Base-by-base conservation (phyloP, 2,113 vertebrate genomes). In the Anthoscopus minutus region DNA sequence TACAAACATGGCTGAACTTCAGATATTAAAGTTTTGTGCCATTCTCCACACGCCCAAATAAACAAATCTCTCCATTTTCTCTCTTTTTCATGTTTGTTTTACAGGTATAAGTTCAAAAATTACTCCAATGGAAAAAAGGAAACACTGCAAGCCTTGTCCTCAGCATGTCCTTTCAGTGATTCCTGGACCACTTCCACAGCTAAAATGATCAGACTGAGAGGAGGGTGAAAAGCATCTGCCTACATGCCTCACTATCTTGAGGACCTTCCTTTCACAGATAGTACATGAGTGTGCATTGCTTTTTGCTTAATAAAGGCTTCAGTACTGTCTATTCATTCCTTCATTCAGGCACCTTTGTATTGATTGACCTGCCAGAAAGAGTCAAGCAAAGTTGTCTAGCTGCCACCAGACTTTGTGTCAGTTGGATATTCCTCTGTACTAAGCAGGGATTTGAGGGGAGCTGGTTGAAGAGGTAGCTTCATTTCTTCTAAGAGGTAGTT, bases 91-190 rank as follows among this genome's bases (percentile, higher is more conserved):
- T 93, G 35, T 92, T 44, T 92, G 23, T 92, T 74, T 93, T 94
- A 65, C 84, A 97, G 94, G 40, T 65, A 1, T 0, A 10, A 3
- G 15, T 50, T 51, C 16, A 19, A 93, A 66, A 73, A 44, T 4
- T 0, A 8, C 3, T 22, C 8, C 1, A 0, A 1, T 2, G 19
- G 6, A 69, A 44, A 53, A 2, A 33, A 76, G 4, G 51, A 96
- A 50, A 30, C 2, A 21, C 47, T 96, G 96, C 91, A 96, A 31
- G 27, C 66, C 40, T 70, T 96, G 91, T 40, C 7, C 3, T 56
- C 42, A 0, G 2, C 2, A 0, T n/a, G 8, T 0, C 5, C 2
- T 1, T 14, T 11, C 0, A 1, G 0, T 22, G 4, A 2, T 7
- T 62, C 0, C 91, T 64, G 96, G 94, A 58, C 96, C 97, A 1